Percentiles rank a stretch among this genome's conserved stretches.
These are phyloP conservation scores for Narcine bancroftii DNA, from an alignment of 2,113 vertebrate genomes.

Conservation along the genomic window DNA sequence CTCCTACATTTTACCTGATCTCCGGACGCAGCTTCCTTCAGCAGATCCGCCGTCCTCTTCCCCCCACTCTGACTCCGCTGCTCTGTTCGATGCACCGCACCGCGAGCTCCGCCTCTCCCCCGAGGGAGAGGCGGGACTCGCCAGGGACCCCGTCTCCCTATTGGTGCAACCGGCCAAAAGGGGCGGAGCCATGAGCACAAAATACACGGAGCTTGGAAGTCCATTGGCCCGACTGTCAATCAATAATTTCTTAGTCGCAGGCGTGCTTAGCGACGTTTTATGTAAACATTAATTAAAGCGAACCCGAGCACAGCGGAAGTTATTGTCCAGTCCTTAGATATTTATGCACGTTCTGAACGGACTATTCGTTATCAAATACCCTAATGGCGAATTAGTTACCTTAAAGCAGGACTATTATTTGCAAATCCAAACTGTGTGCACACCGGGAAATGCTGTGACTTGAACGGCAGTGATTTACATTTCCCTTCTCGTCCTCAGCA, in stretches of 20 bases:
- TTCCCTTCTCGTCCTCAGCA: background rate
- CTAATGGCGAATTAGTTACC: too few relatives aligned
- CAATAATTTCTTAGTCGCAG: background rate
- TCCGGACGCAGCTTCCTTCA: background rate
- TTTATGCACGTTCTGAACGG: background rate
- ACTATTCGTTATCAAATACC: background rate
- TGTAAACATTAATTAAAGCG: slow-evolving; percentile 28
- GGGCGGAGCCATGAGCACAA: background rate
- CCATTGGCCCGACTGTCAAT: background rate
- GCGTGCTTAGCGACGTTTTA: slow-evolving; percentile 16
- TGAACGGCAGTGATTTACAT: background rate
- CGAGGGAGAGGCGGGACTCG: background rate
- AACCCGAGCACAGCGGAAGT: background rate
- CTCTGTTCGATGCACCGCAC: background rate
- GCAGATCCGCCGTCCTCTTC: background rate
- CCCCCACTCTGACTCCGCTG: background rate
- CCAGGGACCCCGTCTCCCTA: background rate
- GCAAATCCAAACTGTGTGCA: background rate
- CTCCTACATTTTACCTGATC: background rate
- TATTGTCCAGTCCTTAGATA: background rate
- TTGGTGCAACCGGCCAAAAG: background rate
- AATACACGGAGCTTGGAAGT: too few relatives aligned
- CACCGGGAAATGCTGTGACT: background rate
- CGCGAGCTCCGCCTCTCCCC: background rate
- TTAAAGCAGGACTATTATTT: background rate